phyloP scores from a whole-genome alignment of 2,113 vertebrate species.

The Scomber scombrus region DNA sequence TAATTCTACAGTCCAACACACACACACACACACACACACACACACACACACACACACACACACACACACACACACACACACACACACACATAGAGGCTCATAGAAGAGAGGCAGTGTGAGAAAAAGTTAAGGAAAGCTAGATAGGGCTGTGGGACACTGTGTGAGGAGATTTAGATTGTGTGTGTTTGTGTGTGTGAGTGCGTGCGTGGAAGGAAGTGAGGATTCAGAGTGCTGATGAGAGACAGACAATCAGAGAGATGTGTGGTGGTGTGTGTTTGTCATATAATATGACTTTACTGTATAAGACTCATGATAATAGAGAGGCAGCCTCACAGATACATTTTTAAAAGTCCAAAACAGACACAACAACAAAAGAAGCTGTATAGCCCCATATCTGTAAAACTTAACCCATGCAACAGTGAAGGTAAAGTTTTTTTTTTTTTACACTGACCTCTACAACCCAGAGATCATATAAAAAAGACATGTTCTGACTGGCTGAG shows the following conservation, averaged over 20 bases:
- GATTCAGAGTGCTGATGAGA: background rate
- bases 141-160: constrained; percentile 71
- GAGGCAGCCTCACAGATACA: background rate
- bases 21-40: background rate
- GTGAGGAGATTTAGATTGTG: constrained; percentile 9
- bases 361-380: too few species aligned
- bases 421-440: too few species aligned
- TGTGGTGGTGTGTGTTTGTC: background rate
- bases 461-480: too few species aligned
- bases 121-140: constrained; percentile 87
- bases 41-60: constrained; percentile 36
- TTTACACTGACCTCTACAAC: too few species aligned
- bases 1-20: constrained; percentile 82
- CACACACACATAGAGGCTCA: constrained; percentile 58
- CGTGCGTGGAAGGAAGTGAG: background rate
- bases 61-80: background rate
- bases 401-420: too few species aligned
- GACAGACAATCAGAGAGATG: background rate
- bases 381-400: too few species aligned
- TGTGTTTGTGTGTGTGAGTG: constrained; percentile 26
- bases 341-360: background rate
- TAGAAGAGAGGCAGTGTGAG: constrained; percentile 69
- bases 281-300: background rate
- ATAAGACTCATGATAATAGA: background rate
- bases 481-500: too few species aligned